Conservation (phyloP, 2,797 vertebrate species). For the Alfaro cultratus region DNA sequence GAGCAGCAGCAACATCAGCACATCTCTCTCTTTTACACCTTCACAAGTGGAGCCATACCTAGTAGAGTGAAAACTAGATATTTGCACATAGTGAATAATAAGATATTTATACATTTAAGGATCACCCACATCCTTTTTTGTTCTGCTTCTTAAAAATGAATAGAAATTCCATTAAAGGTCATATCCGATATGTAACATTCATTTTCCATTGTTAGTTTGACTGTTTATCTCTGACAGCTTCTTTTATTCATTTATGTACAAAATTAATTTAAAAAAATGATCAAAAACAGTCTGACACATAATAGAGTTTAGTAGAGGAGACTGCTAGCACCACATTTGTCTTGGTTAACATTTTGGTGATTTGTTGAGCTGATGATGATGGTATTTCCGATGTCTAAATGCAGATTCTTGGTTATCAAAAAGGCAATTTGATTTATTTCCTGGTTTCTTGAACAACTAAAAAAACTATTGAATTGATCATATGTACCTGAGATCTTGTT, state of each 20-base stretch:
- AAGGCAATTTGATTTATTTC: no score
- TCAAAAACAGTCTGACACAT: constrained; percentile 19
- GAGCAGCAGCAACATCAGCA: not conserved
- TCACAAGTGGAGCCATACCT: not conserved
- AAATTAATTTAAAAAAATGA: not conserved
- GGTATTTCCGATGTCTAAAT: no score
- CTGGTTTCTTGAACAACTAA: no score
- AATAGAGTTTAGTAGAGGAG: not conserved
- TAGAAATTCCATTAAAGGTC: not conserved
- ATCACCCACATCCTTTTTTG: not conserved
- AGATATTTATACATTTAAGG: not conserved
- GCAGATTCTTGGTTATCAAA: no score
- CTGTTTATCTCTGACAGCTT: not conserved
- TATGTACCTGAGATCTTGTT: not conserved
- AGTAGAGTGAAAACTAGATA: no score
- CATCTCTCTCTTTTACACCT: not conserved
- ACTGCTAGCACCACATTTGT: not conserved
- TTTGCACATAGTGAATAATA: not conserved
- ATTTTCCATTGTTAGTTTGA: not conserved
- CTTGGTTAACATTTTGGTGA: not conserved
- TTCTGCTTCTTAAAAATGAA: not conserved
- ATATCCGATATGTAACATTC: not conserved
- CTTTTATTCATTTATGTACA: not conserved
- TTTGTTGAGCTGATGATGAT: no score
- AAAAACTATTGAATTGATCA: no score